phyloP scores from a whole-genome alignment of 2,113 vertebrate genomes.

The Corythoichthys haematopterus region DNA sequence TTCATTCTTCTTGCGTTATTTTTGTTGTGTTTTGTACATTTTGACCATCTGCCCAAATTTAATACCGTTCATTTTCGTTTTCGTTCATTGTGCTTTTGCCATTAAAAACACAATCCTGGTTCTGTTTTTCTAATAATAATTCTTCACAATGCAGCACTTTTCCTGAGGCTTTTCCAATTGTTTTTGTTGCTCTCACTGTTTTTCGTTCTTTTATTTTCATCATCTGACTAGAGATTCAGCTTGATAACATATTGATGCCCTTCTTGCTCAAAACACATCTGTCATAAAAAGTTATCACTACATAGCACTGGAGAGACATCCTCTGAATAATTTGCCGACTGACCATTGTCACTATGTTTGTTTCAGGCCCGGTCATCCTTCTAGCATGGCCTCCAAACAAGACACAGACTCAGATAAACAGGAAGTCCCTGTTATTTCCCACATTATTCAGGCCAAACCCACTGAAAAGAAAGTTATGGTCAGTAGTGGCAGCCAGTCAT shows the following conservation, averaged over 20 bases:
- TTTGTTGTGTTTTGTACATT: conserved; percentile 13
- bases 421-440: conserved; percentile 78
- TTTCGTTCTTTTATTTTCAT: neutral
- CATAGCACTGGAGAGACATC: neutral
- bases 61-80: neutral
- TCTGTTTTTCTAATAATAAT: conserved; percentile 1
- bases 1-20: conserved; percentile 17
- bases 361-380: conserved; percentile 83
- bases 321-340: neutral
- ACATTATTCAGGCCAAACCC: conserved; percentile 76
- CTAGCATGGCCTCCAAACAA: conserved; percentile 93
- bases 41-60: neutral
- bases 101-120: neutral
- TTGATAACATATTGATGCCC: neutral
- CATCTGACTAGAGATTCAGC: conserved; percentile 10
- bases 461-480: conserved; percentile 81
- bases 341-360: conserved; percentile 24
- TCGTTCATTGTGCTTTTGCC: neutral
- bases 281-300: conserved; percentile 7
- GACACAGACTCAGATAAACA: conserved; percentile 91
- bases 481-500: conserved; percentile 77
- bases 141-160: neutral
- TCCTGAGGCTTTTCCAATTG: neutral
- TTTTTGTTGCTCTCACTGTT: neutral
- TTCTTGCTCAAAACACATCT: neutral